Conservation (phyloP, 1,140 invertebrate species). For the Ceratoteleas bidentatus region DNA sequence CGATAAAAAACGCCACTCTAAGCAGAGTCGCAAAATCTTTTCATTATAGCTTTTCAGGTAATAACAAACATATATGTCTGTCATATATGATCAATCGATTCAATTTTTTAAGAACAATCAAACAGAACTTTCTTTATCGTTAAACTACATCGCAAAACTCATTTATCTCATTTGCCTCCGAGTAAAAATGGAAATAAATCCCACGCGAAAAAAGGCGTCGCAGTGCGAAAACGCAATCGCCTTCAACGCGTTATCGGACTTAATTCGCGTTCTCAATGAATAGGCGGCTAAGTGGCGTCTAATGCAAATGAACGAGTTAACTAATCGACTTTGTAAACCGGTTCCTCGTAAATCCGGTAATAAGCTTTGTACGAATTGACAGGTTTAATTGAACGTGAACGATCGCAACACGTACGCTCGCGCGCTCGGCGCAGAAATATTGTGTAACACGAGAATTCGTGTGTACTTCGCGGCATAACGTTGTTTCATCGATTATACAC, state of each 20-base stretch:
- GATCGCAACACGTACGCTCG: conserved; percentile 32
- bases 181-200: too few relatives aligned
- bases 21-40: background rate
- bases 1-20: too few relatives aligned
- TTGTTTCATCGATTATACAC: conserved; percentile 46
- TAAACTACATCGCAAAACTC: too few relatives aligned
- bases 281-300: conserved; percentile 19
- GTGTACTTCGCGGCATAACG: conserved; percentile 40
- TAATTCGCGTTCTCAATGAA: conserved; percentile 41
- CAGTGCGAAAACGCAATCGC: conserved; percentile 31
- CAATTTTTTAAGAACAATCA: too few relatives aligned
- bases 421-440: conserved; percentile 33
- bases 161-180: too few relatives aligned
- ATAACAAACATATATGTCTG: too few relatives aligned
- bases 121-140: too few relatives aligned
- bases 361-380: conserved; percentile 51
- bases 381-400: conserved; percentile 52
- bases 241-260: conserved; percentile 32
- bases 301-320: conserved; percentile 43
- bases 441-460: conserved; percentile 45
- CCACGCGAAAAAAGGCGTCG: conserved; percentile 8
- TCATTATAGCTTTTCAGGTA: too few relatives aligned
- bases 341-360: conserved; percentile 44
- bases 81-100: too few relatives aligned
- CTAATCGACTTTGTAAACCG: conserved; percentile 40